Evolutionary conservation across 2,797 vertebrate species (phyloP).

Genomic region (Chanos chanos): DNA sequence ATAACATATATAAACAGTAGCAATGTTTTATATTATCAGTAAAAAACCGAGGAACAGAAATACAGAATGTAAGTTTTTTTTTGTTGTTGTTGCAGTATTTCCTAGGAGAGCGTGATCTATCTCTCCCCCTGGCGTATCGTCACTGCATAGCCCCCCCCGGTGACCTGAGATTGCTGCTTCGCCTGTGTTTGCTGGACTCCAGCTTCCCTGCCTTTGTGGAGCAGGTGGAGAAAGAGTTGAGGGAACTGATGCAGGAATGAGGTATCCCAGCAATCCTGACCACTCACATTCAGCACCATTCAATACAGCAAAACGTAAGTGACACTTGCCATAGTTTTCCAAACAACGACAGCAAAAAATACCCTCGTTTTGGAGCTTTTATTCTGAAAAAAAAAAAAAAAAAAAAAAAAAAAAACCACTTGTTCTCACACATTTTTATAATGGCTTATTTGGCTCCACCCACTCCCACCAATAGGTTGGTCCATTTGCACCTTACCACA

Average conservation of each 20-base stretch:
- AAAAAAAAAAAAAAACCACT: constrained; percentile 76
- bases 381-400: constrained; percentile 93
- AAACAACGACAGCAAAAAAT: constrained; percentile 16
- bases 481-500: constrained; percentile 85
- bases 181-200: constrained; percentile 82
- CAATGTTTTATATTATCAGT: too few species aligned
- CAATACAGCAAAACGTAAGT: not conserved
- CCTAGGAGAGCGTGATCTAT: constrained; percentile 57
- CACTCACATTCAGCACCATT: constrained; percentile 43
- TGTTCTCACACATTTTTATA: constrained; percentile 85
- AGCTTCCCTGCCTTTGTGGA: constrained; percentile 86
- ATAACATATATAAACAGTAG: too few species aligned
- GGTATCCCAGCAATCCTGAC: constrained; percentile 40
- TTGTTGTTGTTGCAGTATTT: constrained; percentile 64
- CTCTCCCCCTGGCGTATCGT: constrained; percentile 56
- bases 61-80: not conserved
- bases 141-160: constrained; percentile 54
- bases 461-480: constrained; percentile 66
- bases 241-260: constrained; percentile 71
- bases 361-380: constrained; percentile 76
- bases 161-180: constrained; percentile 77
- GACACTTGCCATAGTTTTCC: not conserved
- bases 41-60: too few species aligned
- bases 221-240: constrained; percentile 81
- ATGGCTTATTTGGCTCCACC: constrained; percentile 79